Percentiles rank a stretch among this genome's conserved stretches.
Evolutionary conservation across 1,140 invertebrate species (phyloP).

Genomic region (Drosophila bocki): DNA sequence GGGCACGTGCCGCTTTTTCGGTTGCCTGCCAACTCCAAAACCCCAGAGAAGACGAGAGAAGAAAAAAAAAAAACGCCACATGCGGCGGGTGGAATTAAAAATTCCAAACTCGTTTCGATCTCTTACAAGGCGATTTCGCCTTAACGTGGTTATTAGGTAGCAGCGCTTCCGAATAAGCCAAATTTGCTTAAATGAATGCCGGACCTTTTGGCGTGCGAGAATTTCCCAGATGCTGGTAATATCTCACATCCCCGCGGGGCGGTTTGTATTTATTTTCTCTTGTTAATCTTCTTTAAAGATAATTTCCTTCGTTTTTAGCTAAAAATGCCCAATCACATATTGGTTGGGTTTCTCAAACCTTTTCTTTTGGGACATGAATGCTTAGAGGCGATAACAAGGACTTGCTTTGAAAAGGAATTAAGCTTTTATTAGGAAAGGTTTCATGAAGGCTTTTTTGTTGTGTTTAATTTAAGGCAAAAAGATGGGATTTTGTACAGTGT

Average conservation of each 20-base stretch:
- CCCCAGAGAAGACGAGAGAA: not conserved
- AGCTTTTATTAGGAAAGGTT: not conserved
- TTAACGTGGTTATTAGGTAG: slow-evolving; percentile 57
- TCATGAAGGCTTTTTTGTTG: not conserved
- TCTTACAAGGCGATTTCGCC: slow-evolving; percentile 72
- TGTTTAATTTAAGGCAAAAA: not conserved
- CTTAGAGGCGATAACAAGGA: slow-evolving; percentile 5
- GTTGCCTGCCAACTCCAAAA: slow-evolving; percentile 1
- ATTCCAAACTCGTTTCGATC: slow-evolving; percentile 68
- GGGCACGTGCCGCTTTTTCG: slow-evolving; percentile 49
- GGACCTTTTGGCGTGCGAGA: slow-evolving; percentile 28
- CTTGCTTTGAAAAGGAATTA: not conserved
- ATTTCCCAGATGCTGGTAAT: slow-evolving; percentile 31
- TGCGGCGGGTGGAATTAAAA: slow-evolving; percentile 68
- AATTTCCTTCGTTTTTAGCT: slow-evolving; percentile 19
- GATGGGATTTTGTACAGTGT: not conserved
- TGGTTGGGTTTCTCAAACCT: not conserved
- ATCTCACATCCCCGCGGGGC: not conserved
- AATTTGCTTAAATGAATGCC: slow-evolving; percentile 55
- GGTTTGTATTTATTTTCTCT: slow-evolving; percentile 16
- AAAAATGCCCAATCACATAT: slow-evolving; percentile 8
- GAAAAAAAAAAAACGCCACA: slow-evolving; percentile 16
- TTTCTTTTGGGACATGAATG: not conserved
- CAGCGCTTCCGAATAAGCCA: slow-evolving; percentile 38
- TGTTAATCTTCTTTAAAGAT: slow-evolving; percentile 50